Conservation (phyloP, 1,140 invertebrate species). For the Drosophila kanapiae region DNA sequence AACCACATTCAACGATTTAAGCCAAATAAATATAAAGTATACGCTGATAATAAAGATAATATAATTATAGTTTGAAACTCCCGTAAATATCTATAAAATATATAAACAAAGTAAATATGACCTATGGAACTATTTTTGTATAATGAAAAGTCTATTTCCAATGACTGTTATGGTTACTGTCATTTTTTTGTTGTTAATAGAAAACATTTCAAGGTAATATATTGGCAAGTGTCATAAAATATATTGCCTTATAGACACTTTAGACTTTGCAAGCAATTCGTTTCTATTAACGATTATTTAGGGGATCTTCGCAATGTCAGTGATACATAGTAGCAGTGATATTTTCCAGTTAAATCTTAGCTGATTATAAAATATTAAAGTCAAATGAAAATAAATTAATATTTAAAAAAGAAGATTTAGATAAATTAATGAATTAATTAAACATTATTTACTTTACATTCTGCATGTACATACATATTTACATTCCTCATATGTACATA, state of each 20-base stretch:
- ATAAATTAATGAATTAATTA: no score
- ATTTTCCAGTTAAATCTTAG: background rate
- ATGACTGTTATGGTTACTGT: no score
- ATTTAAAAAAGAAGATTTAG: no score
- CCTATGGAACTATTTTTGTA: no score
- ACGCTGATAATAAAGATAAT: slow-evolving; percentile 86
- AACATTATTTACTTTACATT: no score
- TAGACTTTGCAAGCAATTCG: background rate
- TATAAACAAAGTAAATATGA: background rate
- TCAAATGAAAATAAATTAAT: no score
- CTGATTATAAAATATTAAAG: background rate
- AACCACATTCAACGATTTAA: background rate
- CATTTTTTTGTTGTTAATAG: background rate
- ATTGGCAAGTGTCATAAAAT: background rate
- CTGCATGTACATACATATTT: no score
- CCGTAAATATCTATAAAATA: background rate
- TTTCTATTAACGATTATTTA: background rate
- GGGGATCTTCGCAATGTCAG: background rate
- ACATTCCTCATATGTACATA: no score
- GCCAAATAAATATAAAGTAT: slow-evolving; percentile 86
- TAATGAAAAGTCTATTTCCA: no score
- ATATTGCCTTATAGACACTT: background rate
- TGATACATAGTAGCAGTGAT: no score
- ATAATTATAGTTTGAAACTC: slow-evolving; percentile 86
- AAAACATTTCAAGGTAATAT: no score